Evolutionary conservation across 1,140 invertebrate genomes (phyloP).

Genomic region (Tetragnatha versicolor): DNA sequence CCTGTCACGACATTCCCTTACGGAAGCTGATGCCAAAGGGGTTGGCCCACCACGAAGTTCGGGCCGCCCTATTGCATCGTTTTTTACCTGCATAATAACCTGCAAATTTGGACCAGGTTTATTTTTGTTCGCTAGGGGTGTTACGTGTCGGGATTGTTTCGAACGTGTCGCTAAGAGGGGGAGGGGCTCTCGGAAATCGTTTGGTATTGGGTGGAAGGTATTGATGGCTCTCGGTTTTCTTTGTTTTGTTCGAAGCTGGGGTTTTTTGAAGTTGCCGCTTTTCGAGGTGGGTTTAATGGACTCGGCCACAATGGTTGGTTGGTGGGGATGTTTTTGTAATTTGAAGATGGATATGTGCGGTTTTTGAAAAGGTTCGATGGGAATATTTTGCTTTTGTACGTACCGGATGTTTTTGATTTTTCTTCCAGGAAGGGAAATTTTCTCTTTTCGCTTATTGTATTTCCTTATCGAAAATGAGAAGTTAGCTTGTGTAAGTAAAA

Average conservation of each 20-base stretch:
- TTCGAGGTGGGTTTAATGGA: background rate
- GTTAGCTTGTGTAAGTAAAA: too few relatives aligned
- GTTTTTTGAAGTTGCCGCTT: constrained; percentile 32
- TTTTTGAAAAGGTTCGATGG: too few relatives aligned
- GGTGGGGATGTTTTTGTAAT: too few relatives aligned
- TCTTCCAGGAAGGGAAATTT: too few relatives aligned
- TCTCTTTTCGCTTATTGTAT: too few relatives aligned
- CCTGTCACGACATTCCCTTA: constrained; percentile 20
- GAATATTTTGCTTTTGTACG: too few relatives aligned
- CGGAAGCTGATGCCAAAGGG: constrained; percentile 36
- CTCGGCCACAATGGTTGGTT: too few relatives aligned
- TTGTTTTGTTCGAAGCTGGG: background rate
- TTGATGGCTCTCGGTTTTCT: constrained; percentile 10
- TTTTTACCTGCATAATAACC: background rate
- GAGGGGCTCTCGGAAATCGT: background rate
- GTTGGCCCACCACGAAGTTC: constrained; percentile 38
- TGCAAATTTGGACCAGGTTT: background rate
- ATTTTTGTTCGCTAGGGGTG: background rate
- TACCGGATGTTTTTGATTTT: too few relatives aligned
- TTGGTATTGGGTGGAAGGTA: background rate
- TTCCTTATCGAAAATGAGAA: too few relatives aligned
- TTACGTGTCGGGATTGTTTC: constrained; percentile 18
- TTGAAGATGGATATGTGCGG: too few relatives aligned
- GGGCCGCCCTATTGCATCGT: background rate
- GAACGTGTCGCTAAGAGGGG: constrained; percentile 24